Conservation (phyloP, 2,113 vertebrate genomes). For the Sprattus sprattus region DNA sequence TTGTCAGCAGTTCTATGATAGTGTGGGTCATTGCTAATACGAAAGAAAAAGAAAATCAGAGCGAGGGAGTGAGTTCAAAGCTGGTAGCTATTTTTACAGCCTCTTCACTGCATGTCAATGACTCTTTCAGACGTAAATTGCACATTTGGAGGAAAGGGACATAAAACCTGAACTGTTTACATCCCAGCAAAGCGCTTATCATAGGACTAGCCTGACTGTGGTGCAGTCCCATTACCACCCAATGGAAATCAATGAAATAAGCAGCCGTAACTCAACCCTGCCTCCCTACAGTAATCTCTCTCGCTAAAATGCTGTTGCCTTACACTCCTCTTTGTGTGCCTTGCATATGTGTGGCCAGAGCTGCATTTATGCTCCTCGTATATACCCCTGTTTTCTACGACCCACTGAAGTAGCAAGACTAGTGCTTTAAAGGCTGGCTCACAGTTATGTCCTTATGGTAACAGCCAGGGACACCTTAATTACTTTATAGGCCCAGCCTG, state of each 20-base stretch:
- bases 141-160: conserved; percentile 12
- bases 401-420: background rate
- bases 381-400: conserved; percentile 33
- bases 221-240: conserved; percentile 5
- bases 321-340: background rate
- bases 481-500: background rate
- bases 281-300: conserved; percentile 17
- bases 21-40: background rate
- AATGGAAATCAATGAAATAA: conserved; percentile 26
- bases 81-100: conserved; percentile 11
- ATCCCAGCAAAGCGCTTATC: conserved; percentile 18
- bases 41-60: background rate
- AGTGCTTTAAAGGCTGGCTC: background rate
- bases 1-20: background rate
- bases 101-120: conserved; percentile 14
- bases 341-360: background rate
- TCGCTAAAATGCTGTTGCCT: background rate
- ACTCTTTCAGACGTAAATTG: conserved; percentile 21
- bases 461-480: conserved; percentile 1
- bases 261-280: conserved; percentile 14
- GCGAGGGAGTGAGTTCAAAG: background rate
- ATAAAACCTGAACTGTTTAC: conserved; percentile 21
- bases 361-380: conserved; percentile 17
- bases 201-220: background rate
- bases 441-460: background rate